These are phyloP conservation scores for Pelecanoides urinatrix DNA, from an alignment of 2,113 vertebrate genomes.

Conservation along the genomic window DNA sequence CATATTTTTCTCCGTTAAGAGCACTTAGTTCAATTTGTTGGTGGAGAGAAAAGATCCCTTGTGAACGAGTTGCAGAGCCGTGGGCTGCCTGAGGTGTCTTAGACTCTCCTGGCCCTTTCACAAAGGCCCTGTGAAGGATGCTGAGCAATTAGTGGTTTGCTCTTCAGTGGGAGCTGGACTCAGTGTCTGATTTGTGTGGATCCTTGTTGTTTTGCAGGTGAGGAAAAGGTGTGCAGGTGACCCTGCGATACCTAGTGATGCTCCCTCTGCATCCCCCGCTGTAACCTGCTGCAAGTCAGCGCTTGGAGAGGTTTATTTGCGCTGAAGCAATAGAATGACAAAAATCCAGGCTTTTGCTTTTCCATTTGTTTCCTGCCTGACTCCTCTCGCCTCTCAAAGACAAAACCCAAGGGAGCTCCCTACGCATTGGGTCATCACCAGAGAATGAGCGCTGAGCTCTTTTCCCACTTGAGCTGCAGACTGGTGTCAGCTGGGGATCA, in stretches of 20 bases:
- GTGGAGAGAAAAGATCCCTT: background rate
- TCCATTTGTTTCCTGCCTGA: background rate
- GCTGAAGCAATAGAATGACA: background rate
- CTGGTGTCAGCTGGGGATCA: background rate
- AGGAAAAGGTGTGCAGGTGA: background rate
- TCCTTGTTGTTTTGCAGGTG: background rate
- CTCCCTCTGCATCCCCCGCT: background rate
- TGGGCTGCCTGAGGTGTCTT: background rate
- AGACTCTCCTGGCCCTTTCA: background rate
- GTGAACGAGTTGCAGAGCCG: background rate
- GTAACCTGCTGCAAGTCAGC: background rate
- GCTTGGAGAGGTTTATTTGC: background rate
- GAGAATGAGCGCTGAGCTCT: background rate
- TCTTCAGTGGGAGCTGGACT: background rate
- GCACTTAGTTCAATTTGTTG: background rate
- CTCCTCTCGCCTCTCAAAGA: background rate
- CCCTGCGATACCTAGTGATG: accelerated
- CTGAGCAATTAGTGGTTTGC: background rate
- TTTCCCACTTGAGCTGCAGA: background rate
- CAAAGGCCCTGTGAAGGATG: background rate
- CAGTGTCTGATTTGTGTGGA: background rate
- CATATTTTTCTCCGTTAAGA: background rate
- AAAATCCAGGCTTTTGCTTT: constrained; percentile 13
- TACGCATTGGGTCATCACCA: background rate
- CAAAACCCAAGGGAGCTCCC: constrained; percentile 2